phyloP scores from a whole-genome alignment of 2,113 vertebrate species.

The Ascaphus truei region DNA sequence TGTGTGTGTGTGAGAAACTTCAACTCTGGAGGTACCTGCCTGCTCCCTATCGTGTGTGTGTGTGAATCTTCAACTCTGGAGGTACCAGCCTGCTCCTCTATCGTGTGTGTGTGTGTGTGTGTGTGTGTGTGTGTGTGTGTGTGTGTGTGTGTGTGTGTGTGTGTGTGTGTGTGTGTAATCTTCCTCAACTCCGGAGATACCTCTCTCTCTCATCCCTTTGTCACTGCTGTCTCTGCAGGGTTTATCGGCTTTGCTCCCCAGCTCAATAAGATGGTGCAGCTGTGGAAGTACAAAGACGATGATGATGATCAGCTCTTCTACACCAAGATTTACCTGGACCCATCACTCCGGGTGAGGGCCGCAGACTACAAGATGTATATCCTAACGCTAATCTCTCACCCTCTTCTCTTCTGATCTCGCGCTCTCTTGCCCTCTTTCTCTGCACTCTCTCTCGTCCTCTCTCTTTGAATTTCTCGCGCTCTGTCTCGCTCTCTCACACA shows the following conservation, averaged over 20 bases:
- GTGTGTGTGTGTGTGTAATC: no score
- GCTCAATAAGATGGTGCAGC: conserved; percentile 54
- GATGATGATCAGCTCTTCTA: conserved; percentile 74
- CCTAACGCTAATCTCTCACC: no score
- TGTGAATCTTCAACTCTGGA: no score
- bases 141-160: no score
- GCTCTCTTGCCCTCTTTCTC: neutral
- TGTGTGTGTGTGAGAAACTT: no score
- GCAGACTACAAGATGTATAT: no score
- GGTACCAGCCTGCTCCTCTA: no score
- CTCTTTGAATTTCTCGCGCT: neutral
- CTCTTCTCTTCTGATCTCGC: neutral
- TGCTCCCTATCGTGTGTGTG: neutral
- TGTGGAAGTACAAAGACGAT: conserved; percentile 67
- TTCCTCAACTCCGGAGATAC: neutral
- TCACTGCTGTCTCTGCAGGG: conserved; percentile 42
- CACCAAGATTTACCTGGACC: conserved; percentile 67
- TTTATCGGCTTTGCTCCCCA: conserved; percentile 68
- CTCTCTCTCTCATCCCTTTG: neutral
- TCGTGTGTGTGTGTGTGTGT: no score
- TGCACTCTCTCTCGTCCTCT: neutral
- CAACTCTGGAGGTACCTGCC: no score
- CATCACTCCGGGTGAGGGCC: conserved; percentile 55
- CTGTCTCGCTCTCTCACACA: neutral
- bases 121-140: no score